These are phyloP conservation scores for Chunga burmeisteri DNA, from an alignment of 2,113 vertebrate genomes.

Conservation along the genomic window DNA sequence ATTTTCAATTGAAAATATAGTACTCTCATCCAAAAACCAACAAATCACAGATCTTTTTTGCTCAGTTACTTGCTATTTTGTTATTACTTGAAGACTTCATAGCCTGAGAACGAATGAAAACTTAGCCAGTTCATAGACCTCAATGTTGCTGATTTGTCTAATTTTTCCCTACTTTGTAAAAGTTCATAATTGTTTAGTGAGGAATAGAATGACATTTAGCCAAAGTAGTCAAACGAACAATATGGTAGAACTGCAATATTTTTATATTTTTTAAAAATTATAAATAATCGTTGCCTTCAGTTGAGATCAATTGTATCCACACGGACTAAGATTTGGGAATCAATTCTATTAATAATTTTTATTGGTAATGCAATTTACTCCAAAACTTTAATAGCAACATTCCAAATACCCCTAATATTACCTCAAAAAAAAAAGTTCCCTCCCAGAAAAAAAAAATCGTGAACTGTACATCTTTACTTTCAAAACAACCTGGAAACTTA, in stretches of 20 bases:
- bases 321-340: not conserved
- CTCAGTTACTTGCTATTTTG: not conserved
- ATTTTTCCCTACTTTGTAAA: not conserved
- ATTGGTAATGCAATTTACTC: not conserved
- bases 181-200: not conserved
- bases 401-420: not conserved
- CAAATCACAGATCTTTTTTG: too few species aligned
- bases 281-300: not conserved
- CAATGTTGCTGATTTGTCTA: not conserved
- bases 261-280: not conserved
- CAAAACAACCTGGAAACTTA: not conserved
- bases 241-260: not conserved
- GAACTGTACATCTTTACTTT: not conserved
- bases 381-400: not conserved
- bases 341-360: not conserved
- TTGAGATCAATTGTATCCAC: not conserved
- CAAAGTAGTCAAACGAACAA: not conserved
- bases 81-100: not conserved
- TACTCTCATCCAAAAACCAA: not conserved
- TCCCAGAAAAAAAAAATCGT: not conserved
- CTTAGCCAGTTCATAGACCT: not conserved
- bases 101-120: not conserved
- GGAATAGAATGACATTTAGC: not conserved
- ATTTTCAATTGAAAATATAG: not conserved
- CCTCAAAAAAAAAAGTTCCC: too few species aligned